Percentiles rank a stretch among this genome's conserved stretches.
phyloP scores from a whole-genome alignment of 2,888 invertebrate species.

The Drosophila infuscata region DNA sequence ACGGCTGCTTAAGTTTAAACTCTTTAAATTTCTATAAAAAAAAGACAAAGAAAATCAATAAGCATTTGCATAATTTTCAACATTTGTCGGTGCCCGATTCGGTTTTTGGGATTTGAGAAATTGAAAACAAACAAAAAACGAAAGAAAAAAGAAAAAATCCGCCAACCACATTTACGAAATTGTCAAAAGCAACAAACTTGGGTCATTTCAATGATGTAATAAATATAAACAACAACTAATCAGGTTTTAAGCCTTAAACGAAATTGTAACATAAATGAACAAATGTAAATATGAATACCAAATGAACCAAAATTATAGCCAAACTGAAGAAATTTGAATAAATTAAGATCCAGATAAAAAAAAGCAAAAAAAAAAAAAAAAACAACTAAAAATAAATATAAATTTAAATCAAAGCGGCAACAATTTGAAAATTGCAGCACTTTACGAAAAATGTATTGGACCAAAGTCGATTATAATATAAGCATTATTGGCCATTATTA shows the following conservation, averaged over 20 bases:
- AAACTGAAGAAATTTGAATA: slow-evolving; percentile 67
- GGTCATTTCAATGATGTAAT: slow-evolving; percentile 67
- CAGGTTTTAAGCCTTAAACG: slow-evolving; percentile 47
- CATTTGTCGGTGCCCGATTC: slow-evolving; percentile 50
- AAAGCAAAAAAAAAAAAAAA: slow-evolving; percentile 17
- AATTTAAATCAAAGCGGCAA: slow-evolving; percentile 35
- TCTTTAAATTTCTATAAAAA: slow-evolving; percentile 45
- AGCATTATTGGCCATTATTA: slow-evolving; percentile 67
- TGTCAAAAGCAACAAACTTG: slow-evolving; percentile 61
- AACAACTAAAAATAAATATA: slow-evolving; percentile 5
- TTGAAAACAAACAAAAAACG: slow-evolving; percentile 29
- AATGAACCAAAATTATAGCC: slow-evolving; percentile 36
- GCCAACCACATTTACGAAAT: slow-evolving; percentile 77
- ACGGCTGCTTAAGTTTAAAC: slow-evolving; percentile 31
- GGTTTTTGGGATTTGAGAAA: slow-evolving; percentile 28
- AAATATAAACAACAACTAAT: slow-evolving; percentile 57
- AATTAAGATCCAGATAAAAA: slow-evolving; percentile 39
- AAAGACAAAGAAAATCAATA: slow-evolving; percentile 67
- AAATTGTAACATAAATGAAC: slow-evolving; percentile 47
- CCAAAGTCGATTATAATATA: slow-evolving; percentile 69
- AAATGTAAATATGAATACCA: slow-evolving; percentile 57
- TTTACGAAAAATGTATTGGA: slow-evolving; percentile 45
- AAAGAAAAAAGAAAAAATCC: slow-evolving; percentile 47
- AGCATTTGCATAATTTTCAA: slow-evolving; percentile 72
- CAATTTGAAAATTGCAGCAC: slow-evolving; percentile 63